Evolutionary conservation across 2,888 invertebrate genomes (phyloP).

Genomic region (Amphiduros pacificus): DNA sequence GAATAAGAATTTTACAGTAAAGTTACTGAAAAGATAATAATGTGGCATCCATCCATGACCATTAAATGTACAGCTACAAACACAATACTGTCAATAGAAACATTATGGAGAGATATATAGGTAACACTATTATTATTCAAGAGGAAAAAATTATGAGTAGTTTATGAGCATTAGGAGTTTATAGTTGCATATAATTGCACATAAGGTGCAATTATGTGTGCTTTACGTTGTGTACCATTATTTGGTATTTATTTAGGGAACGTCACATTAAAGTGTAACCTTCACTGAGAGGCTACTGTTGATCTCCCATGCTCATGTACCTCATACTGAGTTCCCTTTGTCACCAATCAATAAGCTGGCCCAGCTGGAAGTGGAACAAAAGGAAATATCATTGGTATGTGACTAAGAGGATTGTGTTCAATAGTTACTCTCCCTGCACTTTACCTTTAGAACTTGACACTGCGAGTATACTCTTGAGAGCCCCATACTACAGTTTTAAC

Average conservation of each 20-base stretch:
- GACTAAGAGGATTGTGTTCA: too few relatives aligned
- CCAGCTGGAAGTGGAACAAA: conserved; percentile 53
- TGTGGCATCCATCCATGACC: conserved; percentile 2
- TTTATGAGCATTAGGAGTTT: conserved; percentile 20
- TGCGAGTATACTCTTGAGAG: too few relatives aligned
- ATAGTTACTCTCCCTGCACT: too few relatives aligned
- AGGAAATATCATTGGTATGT: conserved; percentile 42
- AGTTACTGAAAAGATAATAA: not conserved
- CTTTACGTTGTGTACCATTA: too few relatives aligned
- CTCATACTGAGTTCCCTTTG: conserved; percentile 26
- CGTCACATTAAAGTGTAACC: conserved; percentile 17
- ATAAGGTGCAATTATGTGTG: not conserved
- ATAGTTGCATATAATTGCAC: conserved; percentile 1
- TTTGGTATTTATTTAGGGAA: conserved; percentile 1
- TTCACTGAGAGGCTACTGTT: conserved; percentile 11
- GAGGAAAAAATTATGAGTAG: not conserved
- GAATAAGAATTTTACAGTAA: not conserved
- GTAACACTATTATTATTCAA: too few relatives aligned
- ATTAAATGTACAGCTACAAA: not conserved
- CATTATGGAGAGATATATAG: too few relatives aligned
- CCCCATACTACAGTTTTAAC: too few relatives aligned
- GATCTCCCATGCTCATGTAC: conserved; percentile 27
- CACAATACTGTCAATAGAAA: too few relatives aligned
- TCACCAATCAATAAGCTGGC: conserved; percentile 24
- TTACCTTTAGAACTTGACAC: too few relatives aligned